These are phyloP conservation scores for Ptychodera flava DNA, from an alignment of 35 echinoderm and acorn worm genomes.

Conservation along the genomic window DNA sequence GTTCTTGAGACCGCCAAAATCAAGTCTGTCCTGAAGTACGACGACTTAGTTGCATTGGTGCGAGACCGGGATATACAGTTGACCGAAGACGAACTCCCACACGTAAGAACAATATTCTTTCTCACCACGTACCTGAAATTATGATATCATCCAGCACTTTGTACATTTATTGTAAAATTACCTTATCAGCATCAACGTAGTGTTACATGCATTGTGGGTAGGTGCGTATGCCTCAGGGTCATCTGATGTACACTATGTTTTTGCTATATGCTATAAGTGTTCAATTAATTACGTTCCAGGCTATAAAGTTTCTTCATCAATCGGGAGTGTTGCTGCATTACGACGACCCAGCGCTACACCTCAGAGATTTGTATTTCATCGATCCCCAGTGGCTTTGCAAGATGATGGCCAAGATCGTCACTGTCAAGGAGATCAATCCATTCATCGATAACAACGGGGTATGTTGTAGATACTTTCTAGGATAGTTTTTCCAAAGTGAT, in stretches of 20 bases:
- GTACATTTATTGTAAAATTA: too few species aligned
- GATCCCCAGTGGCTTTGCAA: constrained; percentile 97
- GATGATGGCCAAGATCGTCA: constrained; percentile 89
- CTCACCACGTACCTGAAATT: too few species aligned
- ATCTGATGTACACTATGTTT: too few species aligned
- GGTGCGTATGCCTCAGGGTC: too few species aligned
- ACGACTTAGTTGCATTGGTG: constrained; percentile 4
- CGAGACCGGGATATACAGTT: constrained; percentile 73
- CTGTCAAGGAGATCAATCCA: constrained; percentile 94
- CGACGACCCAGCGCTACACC: constrained; percentile 69
- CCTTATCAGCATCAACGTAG: too few species aligned
- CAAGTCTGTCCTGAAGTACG: neutral
- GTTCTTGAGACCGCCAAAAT: neutral
- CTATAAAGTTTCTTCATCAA: constrained; percentile 89
- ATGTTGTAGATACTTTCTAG: too few species aligned
- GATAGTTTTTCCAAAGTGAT: too few species aligned
- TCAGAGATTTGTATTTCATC: constrained; percentile 82
- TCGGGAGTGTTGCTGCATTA: constrained; percentile 86
- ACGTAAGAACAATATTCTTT: too few species aligned
- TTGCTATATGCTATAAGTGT: too few species aligned
- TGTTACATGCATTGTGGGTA: too few species aligned
- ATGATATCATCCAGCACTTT: too few species aligned
- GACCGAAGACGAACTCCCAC: constrained; percentile 69
- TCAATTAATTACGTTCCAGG: too few species aligned
- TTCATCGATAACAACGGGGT: constrained; percentile 77